Evolutionary conservation across 92 coral and sea anemone species (phyloP).

Genomic region (Epizoanthus scotinus): DNA sequence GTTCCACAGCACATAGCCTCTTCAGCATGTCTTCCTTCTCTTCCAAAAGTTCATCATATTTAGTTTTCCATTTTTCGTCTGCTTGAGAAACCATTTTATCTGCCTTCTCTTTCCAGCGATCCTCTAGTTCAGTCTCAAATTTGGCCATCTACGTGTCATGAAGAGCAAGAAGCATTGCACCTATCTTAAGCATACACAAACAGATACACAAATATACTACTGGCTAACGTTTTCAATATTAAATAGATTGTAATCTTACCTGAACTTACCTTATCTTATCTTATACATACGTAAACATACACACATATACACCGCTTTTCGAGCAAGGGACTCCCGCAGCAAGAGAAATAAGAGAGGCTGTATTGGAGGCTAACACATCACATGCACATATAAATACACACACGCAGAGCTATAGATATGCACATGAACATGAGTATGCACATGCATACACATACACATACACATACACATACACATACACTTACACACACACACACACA

Average conservation of each 20-base stretch:
- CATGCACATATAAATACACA: background rate
- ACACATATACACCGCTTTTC: no score
- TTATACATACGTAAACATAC: background rate
- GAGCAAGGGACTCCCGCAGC: no score
- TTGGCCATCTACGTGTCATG: conserved; percentile 61
- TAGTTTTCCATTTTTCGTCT: conserved; percentile 84
- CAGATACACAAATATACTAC: background rate
- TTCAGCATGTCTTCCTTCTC: conserved; percentile 74
- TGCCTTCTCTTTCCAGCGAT: conserved; percentile 89
- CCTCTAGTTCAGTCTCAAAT: conserved; percentile 80
- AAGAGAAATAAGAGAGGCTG: no score
- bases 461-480: background rate
- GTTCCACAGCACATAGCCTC: conserved; percentile 67
- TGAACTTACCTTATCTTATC: no score
- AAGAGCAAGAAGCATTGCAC: background rate
- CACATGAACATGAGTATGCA: background rate
- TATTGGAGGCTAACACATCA: no score
- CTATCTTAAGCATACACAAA: background rate
- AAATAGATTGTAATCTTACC: no score
- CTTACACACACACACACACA: background rate
- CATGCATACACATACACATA: background rate
- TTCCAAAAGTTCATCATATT: conserved; percentile 78
- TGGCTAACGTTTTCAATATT: no score
- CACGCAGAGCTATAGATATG: background rate
- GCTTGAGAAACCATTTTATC: conserved; percentile 87